Evolutionary conservation across 1,140 invertebrate species (phyloP), one percentile per base, ranked within the genome.

Genomic region (Pomacea maculata): DNA sequence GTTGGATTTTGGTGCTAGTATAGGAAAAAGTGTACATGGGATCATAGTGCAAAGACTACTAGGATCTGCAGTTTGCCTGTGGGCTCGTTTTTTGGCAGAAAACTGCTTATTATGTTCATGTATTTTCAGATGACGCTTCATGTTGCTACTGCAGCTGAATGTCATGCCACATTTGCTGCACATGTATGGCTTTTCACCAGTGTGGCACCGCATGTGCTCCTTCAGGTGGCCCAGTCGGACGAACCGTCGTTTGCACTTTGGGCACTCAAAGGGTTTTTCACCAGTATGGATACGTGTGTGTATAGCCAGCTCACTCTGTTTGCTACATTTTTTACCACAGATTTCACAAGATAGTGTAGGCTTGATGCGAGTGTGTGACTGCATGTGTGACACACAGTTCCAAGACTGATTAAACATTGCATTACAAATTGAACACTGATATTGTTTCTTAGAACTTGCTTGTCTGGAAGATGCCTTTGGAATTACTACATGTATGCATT

Each of bases 191-290:
- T 96, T 95, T 77, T 80, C 83, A 68, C 97, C 97, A 45, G 95
- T 96, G 90, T 98, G 97, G 88, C 98, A 97, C 86, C 97, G 92
- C 71, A 97, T 92, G 92, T 98, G 97, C 91, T 98, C 97, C 45
- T 97, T 98, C 64, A 98, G 91, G 1, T 96, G 98, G 34, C 96
- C 97, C 86, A 95, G 95, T 19, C 95, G 95, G 83, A 95, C 96
- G 79, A 97, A 94, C 34, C 94, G 93, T 88, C 96, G 96, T 76
- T 95, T 94, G 86, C 96, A 97, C 70, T 97, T 94, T 4, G 94
- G 93, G 78, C 83, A 85, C 52, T 54, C 63, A 54, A 79, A 88
- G 0, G 86, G 83, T 52, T 80, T 86, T 68, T 85, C 85, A 15
- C 83, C 82, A 0, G 75, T 83, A 74, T 85, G 84, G 19, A 78